These are phyloP conservation scores for Lates japonicus DNA, from an alignment of 2,797 vertebrate genomes.

Conservation along the genomic window DNA sequence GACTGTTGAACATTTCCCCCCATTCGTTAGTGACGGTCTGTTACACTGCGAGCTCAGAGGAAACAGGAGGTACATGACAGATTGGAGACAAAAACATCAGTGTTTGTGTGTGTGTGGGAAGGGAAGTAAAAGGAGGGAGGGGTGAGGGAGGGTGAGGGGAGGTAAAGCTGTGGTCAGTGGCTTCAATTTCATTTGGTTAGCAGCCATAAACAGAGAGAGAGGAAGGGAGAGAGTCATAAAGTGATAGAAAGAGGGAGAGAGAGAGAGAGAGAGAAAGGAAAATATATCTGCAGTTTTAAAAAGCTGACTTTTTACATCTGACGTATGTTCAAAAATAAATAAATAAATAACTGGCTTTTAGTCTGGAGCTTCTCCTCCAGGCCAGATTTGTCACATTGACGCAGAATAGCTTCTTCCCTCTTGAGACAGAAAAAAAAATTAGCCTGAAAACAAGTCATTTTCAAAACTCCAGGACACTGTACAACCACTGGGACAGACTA, in stretches of 20 bases:
- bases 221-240: background rate
- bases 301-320: slow-evolving; percentile 61
- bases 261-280: background rate
- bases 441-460: background rate
- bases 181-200: slow-evolving; percentile 43
- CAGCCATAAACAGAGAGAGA: slow-evolving; percentile 55
- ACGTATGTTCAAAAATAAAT: background rate
- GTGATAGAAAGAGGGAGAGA: background rate
- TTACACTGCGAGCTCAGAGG: slow-evolving; percentile 37
- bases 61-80: slow-evolving; percentile 76
- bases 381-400: background rate
- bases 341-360: slow-evolving; percentile 12
- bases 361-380: background rate
- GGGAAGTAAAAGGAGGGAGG: background rate
- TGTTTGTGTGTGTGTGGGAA: slow-evolving; percentile 8
- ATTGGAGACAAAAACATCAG: slow-evolving; percentile 77
- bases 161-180: slow-evolving; percentile 44
- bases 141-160: background rate
- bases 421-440: slow-evolving; percentile 2
- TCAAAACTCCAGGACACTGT: slow-evolving; percentile 11
- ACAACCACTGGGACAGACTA: slow-evolving; percentile 1
- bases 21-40: slow-evolving; percentile 35
- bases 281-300: slow-evolving; percentile 5
- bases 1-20: slow-evolving; percentile 38
- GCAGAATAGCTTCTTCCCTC: background rate